Evolutionary conservation across 2,888 invertebrate genomes (phyloP).

Genomic region (Aporophyla lueneburgensis): DNA sequence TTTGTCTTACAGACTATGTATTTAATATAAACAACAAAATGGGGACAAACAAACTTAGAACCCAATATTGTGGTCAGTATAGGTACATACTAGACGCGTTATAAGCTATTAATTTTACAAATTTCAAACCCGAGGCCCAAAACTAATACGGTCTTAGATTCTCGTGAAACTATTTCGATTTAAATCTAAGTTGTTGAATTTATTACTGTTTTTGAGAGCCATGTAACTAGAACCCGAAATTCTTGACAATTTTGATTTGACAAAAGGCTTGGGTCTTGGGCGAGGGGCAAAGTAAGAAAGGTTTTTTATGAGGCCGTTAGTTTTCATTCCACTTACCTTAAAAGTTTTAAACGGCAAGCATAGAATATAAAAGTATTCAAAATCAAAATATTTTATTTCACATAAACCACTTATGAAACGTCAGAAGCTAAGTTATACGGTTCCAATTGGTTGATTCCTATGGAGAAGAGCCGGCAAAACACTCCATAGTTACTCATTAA

Average conservation of each 20-base stretch:
- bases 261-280: not conserved
- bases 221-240: not conserved
- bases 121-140: conserved; percentile 6
- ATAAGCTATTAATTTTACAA: conserved; percentile 8
- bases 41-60: conserved; percentile 12
- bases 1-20: not conserved
- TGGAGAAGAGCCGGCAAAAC: too few species aligned
- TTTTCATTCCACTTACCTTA: not conserved
- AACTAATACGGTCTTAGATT: conserved; percentile 26
- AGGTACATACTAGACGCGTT: conserved; percentile 3
- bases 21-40: conserved; percentile 26
- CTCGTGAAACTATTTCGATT: conserved; percentile 44
- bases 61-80: conserved; percentile 1
- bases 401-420: too few species aligned
- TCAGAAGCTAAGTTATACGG: too few species aligned
- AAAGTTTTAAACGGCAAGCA: too few species aligned
- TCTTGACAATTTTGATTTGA: not conserved
- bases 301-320: not conserved
- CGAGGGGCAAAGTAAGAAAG: not conserved
- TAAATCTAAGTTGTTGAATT: conserved; percentile 16
- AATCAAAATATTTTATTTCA: too few species aligned
- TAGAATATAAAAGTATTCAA: too few species aligned
- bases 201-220: not conserved
- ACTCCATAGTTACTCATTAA: too few species aligned
- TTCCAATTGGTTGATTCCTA: too few species aligned